Conservation (phyloP, 2,797 vertebrate species). For the Garrulus glandarius region DNA sequence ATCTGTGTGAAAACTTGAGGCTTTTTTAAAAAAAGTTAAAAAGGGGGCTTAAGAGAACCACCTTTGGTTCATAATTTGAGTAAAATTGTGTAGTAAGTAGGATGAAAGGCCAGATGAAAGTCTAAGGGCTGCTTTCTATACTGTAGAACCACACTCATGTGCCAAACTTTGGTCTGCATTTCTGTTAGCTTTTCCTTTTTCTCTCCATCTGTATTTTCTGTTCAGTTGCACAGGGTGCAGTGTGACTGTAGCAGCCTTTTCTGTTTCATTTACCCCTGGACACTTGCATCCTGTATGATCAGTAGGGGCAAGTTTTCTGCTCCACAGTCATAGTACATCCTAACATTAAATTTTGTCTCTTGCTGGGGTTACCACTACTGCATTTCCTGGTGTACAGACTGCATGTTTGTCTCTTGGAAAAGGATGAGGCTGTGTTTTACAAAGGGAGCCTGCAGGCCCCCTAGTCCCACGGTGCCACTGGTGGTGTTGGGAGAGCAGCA, state of each 20-base stretch:
- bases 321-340: background rate
- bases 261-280: background rate
- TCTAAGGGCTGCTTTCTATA: background rate
- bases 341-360: background rate
- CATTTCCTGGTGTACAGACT: background rate
- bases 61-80: background rate
- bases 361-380: background rate
- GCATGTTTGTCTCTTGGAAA: background rate
- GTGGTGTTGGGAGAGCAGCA: background rate
- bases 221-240: background rate
- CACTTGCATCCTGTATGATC: background rate
- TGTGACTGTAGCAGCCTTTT: background rate
- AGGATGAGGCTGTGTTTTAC: background rate
- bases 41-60: background rate
- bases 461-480: rapidly evolving
- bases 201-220: background rate
- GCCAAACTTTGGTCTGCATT: background rate
- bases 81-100: background rate
- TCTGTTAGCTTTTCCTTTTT: background rate
- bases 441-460: background rate
- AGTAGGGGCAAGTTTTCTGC: background rate
- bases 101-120: background rate
- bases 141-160: background rate
- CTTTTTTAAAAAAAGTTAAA: background rate
- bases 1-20: background rate